Conservation (phyloP, 2,888 invertebrate species). For the Mesorhabditis belari region DNA sequence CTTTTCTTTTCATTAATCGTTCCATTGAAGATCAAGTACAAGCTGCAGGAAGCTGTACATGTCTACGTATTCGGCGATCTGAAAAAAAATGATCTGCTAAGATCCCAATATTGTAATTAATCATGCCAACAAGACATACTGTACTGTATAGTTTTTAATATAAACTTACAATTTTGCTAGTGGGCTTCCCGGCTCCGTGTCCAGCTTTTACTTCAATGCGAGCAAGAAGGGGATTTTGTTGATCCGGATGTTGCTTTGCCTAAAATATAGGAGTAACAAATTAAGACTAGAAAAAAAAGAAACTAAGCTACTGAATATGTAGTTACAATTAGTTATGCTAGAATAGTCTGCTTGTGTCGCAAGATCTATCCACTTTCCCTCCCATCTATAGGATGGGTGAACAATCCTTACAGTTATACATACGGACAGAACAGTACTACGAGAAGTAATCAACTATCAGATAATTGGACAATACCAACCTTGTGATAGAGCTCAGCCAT, state of each 20-base stretch:
- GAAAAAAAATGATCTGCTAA: not conserved
- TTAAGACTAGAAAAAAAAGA: not conserved
- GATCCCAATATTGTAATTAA: not conserved
- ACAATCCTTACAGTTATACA: not conserved
- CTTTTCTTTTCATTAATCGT: too few species aligned
- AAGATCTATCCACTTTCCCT: too few species aligned
- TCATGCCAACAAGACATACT: not conserved
- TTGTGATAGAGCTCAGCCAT: constrained; percentile 80
- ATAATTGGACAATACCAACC: constrained; percentile 3
- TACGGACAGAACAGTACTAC: not conserved
- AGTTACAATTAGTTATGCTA: not conserved
- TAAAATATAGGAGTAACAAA: not conserved
- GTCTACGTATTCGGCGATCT: constrained; percentile 89
- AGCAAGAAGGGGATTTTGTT: constrained; percentile 60
- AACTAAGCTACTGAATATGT: not conserved
- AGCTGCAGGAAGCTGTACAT: constrained; percentile 76
- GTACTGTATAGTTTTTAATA: not conserved
- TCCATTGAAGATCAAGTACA: constrained; percentile 67
- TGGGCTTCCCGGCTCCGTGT: constrained; percentile 93
- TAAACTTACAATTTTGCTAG: constrained; percentile 74
- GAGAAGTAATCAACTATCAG: too few species aligned
- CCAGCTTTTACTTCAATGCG: constrained; percentile 90
- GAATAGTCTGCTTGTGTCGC: not conserved
- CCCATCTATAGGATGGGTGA: too few species aligned
- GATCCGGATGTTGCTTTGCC: constrained; percentile 6